Conservation (phyloP, 1,140 invertebrate genomes). For the Drusus annulatus region DNA sequence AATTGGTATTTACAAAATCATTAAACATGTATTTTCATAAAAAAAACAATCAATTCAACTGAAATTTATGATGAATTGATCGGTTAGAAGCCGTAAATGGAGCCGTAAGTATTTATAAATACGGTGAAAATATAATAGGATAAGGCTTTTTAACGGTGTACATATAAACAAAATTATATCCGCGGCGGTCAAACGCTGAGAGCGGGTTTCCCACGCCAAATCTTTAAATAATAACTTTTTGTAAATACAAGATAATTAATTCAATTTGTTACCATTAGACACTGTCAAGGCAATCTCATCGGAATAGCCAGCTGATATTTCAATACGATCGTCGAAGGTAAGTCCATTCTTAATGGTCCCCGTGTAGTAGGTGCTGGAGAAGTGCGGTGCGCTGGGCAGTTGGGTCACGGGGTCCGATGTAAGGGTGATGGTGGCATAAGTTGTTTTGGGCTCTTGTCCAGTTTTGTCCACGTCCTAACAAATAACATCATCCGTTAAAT, state of each 20-base stretch:
- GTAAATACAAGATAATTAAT: too few species aligned
- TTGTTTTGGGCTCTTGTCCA: neutral
- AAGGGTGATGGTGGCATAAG: conserved; percentile 24
- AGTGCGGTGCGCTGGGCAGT: conserved; percentile 17
- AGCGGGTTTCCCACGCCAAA: too few species aligned
- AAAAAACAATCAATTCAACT: too few species aligned
- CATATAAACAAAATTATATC: too few species aligned
- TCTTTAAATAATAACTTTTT: too few species aligned
- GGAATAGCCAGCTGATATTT: conserved; percentile 14
- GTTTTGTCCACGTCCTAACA: conserved; percentile 52
- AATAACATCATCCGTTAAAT: neutral
- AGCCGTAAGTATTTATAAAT: neutral
- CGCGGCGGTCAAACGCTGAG: too few species aligned
- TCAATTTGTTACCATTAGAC: conserved; percentile 31
- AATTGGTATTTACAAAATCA: too few species aligned
- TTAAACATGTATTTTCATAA: too few species aligned
- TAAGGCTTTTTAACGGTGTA: neutral
- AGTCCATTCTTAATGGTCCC: conserved; percentile 5
- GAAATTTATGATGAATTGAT: too few species aligned
- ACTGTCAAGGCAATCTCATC: conserved; percentile 2
- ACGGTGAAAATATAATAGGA: neutral
- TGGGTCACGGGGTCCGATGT: conserved; percentile 39
- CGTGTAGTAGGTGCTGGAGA: neutral
- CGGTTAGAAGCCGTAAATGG: neutral
- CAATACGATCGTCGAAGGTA: conserved; percentile 16